Conservation (phyloP, 2,888 invertebrate species). For the Cyclophora albipunctata region DNA sequence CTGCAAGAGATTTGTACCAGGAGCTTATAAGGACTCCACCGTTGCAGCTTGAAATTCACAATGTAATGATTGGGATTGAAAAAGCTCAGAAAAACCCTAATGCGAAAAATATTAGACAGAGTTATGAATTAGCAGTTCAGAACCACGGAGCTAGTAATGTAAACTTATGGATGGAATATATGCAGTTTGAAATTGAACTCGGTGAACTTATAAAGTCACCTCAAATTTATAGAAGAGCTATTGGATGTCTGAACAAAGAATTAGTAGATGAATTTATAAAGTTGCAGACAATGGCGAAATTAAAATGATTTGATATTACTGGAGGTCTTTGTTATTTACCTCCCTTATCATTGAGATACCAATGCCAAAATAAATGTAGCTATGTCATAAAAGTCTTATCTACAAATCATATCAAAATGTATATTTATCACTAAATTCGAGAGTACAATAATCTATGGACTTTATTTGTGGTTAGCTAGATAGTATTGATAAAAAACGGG, state of each 20-base stretch:
- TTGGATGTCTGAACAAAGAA: constrained; percentile 71
- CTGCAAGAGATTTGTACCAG: constrained; percentile 78
- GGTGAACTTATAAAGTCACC: constrained; percentile 75
- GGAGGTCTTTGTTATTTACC: constrained; percentile 7
- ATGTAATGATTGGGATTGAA: constrained; percentile 77
- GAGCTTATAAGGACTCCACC: constrained; percentile 76
- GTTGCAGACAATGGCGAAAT: constrained; percentile 67
- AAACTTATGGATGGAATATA: constrained; percentile 83
- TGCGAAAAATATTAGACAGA: constrained; percentile 71
- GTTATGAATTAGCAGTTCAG: constrained; percentile 77
- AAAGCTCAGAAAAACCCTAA: constrained; percentile 55
- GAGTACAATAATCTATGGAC: too few relatives aligned
- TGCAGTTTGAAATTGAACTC: constrained; percentile 79
- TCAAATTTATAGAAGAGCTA: constrained; percentile 77
- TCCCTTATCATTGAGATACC: too few relatives aligned
- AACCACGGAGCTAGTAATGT: constrained; percentile 80
- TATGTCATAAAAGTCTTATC: too few relatives aligned
- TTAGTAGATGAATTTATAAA: constrained; percentile 72
- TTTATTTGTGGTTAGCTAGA: too few relatives aligned
- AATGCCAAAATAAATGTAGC: too few relatives aligned
- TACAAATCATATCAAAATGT: too few relatives aligned
- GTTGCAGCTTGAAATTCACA: constrained; percentile 76
- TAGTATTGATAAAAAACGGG: too few relatives aligned
- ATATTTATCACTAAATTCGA: too few relatives aligned
- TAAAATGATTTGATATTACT: constrained; percentile 35